Evolutionary conservation across 2,113 vertebrate genomes (phyloP).

Genomic region (Anoura caudifer): DNA sequence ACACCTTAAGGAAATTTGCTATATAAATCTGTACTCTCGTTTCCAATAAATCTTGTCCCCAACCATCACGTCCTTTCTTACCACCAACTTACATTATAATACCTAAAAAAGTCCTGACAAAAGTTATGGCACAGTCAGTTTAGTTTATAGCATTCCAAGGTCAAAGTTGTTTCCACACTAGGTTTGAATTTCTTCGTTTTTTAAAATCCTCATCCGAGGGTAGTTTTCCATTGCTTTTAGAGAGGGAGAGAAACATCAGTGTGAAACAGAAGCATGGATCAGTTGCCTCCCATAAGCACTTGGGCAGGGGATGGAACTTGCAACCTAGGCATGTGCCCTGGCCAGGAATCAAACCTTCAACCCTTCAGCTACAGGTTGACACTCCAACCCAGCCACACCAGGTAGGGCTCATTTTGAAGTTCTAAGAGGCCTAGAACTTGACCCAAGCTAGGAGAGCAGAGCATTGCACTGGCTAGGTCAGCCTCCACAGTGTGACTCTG

Average conservation of each 20-base stretch:
- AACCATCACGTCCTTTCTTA: neutral
- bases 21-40: neutral
- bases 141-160: neutral
- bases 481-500: neutral
- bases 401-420: neutral
- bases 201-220: too few species aligned
- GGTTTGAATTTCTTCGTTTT: neutral
- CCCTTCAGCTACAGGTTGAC: too few species aligned
- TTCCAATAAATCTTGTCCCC: neutral
- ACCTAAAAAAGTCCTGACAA: neutral
- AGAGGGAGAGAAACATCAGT: too few species aligned
- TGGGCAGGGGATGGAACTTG: too few species aligned
- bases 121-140: neutral
- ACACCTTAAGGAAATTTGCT: neutral
- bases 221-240: too few species aligned
- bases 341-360: too few species aligned
- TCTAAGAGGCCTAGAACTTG: neutral
- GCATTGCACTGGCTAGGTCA: neutral
- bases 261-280: too few species aligned
- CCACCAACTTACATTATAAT: neutral
- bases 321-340: too few species aligned
- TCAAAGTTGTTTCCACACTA: neutral
- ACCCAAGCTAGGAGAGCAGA: neutral
- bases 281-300: too few species aligned
- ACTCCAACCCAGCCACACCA: too few species aligned